Conservation (phyloP, 2,888 invertebrate genomes). For the Drosophila fungiperda region DNA sequence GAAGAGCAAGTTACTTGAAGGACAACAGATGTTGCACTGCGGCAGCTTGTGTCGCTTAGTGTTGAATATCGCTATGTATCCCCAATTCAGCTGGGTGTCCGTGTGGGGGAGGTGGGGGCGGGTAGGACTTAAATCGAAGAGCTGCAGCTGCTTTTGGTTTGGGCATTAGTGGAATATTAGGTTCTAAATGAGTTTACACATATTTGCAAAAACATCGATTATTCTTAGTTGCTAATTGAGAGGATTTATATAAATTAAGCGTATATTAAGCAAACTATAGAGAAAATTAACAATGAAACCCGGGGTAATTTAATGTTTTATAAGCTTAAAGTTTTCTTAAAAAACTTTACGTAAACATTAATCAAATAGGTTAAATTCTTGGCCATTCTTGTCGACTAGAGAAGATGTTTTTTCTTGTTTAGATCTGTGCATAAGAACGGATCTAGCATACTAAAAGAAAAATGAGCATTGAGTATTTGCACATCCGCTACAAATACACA, state of each 20-base stretch:
- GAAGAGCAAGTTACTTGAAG: slow-evolving; percentile 56
- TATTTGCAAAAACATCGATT: slow-evolving; percentile 33
- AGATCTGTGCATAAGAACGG: slow-evolving; percentile 59
- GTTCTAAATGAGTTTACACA: slow-evolving; percentile 45
- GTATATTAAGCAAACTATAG: neutral
- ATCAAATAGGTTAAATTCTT: slow-evolving; percentile 29
- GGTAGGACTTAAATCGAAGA: slow-evolving; percentile 9
- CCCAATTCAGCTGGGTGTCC: slow-evolving; percentile 42
- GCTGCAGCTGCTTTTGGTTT: slow-evolving; percentile 29
- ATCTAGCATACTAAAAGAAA: slow-evolving; percentile 55
- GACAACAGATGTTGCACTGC: slow-evolving; percentile 67
- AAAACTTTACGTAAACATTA: neutral
- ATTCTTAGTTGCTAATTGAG: slow-evolving; percentile 45
- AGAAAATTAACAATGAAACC: neutral
- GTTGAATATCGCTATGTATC: slow-evolving; percentile 68
- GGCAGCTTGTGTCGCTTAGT: slow-evolving; percentile 63
- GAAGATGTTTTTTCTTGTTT: slow-evolving; percentile 22
- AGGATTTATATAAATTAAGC: slow-evolving; percentile 33
- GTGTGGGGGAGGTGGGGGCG: neutral
- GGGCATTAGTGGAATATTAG: slow-evolving; percentile 46
- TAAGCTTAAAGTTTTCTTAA: neutral
- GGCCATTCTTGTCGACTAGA: slow-evolving; percentile 1
- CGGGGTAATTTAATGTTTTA: neutral
- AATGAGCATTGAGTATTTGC: slow-evolving; percentile 64
- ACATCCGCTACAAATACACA: slow-evolving; percentile 52